These are phyloP conservation scores for Ophion ventricosus DNA, from an alignment of 2,888 invertebrate species.

Conservation along the genomic window DNA sequence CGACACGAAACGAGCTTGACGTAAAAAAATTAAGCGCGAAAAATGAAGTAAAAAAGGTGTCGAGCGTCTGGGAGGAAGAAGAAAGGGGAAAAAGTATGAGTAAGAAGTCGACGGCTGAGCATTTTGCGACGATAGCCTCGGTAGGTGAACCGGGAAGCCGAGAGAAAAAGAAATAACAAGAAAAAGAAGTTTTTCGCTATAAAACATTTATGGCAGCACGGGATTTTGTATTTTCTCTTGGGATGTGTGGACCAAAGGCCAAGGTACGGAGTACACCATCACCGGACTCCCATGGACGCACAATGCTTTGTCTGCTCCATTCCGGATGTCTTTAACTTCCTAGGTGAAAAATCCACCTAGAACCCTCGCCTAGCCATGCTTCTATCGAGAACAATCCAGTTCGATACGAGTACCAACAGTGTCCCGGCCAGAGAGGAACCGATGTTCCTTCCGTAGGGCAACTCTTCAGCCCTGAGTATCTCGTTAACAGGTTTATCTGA, in stretches of 20 bases:
- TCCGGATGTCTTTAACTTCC: background rate
- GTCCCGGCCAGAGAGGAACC: background rate
- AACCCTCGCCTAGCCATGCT: background rate
- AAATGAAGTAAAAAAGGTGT: conserved; percentile 29
- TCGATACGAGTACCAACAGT: background rate
- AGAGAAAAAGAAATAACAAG: conserved; percentile 8
- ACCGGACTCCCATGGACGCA: conserved; percentile 4
- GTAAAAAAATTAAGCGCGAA: conserved; percentile 25
- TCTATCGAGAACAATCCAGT: background rate
- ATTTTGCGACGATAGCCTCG: conserved; percentile 32
- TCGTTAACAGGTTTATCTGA: conserved; percentile 56
- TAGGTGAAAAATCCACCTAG: conserved; percentile 3
- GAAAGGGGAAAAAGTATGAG: background rate
- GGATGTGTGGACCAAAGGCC: conserved; percentile 27
- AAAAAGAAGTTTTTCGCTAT: conserved; percentile 38
- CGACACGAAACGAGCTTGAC: conserved; percentile 26
- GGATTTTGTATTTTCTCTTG: conserved; percentile 37
- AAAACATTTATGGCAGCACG: conserved; percentile 55
- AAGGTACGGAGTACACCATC: background rate
- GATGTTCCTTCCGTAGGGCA: conserved; percentile 28
- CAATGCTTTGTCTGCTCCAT: conserved; percentile 4
- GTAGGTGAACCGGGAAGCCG: background rate
- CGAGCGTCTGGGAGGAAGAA: conserved; percentile 31
- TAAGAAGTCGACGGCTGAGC: conserved; percentile 33
- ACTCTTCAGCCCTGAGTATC: conserved; percentile 40